Percentiles rank a stretch among this genome's conserved stretches.
Evolutionary conservation across 2,797 vertebrate genomes (phyloP).

Genomic region (Phylloscopus collybita): DNA sequence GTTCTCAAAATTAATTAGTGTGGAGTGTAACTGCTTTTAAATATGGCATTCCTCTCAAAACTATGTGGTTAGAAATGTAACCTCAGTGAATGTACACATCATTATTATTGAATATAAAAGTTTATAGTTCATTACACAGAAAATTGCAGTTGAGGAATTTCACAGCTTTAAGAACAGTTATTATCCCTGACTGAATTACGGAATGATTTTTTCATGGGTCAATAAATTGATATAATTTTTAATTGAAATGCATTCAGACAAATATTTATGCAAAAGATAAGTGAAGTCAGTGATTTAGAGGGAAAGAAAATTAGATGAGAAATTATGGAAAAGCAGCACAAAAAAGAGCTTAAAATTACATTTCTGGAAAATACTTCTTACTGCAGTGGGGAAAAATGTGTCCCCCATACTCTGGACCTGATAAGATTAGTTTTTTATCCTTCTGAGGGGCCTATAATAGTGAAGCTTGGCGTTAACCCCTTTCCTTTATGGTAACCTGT

Average conservation of each 20-base stretch:
- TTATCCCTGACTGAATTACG: constrained; percentile 25
- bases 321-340: not conserved
- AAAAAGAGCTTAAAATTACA: not conserved
- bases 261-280: not conserved
- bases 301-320: not conserved
- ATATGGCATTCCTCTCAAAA: constrained; percentile 42
- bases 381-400: not conserved
- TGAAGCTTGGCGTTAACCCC: not conserved
- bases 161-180: constrained; percentile 35
- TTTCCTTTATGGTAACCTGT: not conserved
- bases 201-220: constrained; percentile 16
- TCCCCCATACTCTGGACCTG: not conserved
- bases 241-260: not conserved
- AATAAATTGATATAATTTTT: constrained; percentile 24
- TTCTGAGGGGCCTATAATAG: not conserved
- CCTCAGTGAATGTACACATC: constrained; percentile 10
- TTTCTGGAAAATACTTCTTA: not conserved
- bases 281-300: not conserved
- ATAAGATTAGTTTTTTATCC: not conserved
- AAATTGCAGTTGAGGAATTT: constrained; percentile 45
- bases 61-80: constrained; percentile 33
- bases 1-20: constrained; percentile 63
- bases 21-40: constrained; percentile 48
- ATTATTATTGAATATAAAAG: constrained; percentile 55
- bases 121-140: constrained; percentile 49